These are phyloP conservation scores for Graptemys geographica DNA, from an alignment of 2,797 vertebrate genomes.

Conservation along the genomic window DNA sequence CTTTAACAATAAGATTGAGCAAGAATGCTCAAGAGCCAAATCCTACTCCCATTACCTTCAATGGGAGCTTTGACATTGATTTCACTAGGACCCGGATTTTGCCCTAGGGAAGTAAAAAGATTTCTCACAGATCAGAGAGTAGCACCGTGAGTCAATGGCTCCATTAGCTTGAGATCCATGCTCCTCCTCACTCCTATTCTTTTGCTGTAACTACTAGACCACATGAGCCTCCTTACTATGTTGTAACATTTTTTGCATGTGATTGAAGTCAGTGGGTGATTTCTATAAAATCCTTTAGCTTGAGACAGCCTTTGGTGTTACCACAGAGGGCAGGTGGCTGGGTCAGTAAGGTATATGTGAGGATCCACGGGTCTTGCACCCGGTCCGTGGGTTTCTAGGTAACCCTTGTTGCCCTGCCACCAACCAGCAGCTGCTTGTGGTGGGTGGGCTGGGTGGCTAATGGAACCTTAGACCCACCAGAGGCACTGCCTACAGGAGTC, in stretches of 20 bases:
- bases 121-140: background rate
- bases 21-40: background rate
- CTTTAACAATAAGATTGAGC: background rate
- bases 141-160: background rate
- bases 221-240: background rate
- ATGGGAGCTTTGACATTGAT: background rate
- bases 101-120: background rate
- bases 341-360: too few relatives aligned
- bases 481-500: too few relatives aligned
- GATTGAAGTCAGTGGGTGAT: background rate
- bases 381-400: too few relatives aligned
- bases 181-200: background rate
- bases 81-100: background rate
- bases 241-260: background rate
- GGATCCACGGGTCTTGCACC: too few relatives aligned
- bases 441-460: too few relatives aligned
- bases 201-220: background rate
- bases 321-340: background rate
- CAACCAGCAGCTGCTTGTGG: too few relatives aligned
- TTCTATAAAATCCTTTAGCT: background rate
- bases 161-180: background rate
- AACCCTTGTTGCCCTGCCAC: too few relatives aligned
- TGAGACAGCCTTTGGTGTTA: background rate
- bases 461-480: too few relatives aligned
- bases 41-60: background rate